Evolutionary conservation across 2,888 invertebrate genomes (phyloP).

Genomic region (Pyrocoelia pectoralis): DNA sequence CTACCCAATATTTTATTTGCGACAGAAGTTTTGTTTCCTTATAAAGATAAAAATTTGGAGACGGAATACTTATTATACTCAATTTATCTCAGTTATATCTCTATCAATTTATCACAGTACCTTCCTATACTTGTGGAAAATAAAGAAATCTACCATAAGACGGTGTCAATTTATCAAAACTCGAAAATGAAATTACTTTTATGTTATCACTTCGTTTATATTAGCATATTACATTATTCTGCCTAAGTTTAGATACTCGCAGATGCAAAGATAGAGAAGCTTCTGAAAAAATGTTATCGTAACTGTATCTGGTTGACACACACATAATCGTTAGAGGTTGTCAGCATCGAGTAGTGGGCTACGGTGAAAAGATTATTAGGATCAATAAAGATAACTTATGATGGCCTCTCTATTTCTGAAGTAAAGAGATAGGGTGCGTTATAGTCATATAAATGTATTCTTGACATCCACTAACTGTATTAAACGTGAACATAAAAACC

Average conservation of each 20-base stretch:
- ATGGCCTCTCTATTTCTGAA: constrained; percentile 10
- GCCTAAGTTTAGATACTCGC: constrained; percentile 16
- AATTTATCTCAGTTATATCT: constrained; percentile 39
- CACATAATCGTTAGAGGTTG: constrained; percentile 9
- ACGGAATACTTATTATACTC: constrained; percentile 36
- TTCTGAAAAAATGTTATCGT: constrained; percentile 8
- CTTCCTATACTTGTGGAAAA: constrained; percentile 44
- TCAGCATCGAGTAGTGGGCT: constrained; percentile 9
- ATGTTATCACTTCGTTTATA: constrained; percentile 44
- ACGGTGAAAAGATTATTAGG: constrained; percentile 13
- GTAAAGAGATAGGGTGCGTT: constrained; percentile 12
- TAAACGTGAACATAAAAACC: neutral
- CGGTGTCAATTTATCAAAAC: constrained; percentile 47
- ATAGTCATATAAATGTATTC: constrained; percentile 12
- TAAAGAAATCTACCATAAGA: constrained; percentile 40
- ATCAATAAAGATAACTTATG: constrained; percentile 12
- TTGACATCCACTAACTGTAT: constrained; percentile 10
- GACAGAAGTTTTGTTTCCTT: constrained; percentile 9
- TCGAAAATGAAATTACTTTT: constrained; percentile 46
- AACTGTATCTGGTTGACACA: neutral
- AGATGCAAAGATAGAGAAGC: neutral
- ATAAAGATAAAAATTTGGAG: constrained; percentile 10
- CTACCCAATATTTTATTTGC: neutral
- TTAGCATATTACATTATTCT: constrained; percentile 38
- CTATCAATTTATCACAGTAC: constrained; percentile 37